These are phyloP conservation scores for Cabera pusaria DNA, from an alignment of 2,888 invertebrate species.

Conservation along the genomic window DNA sequence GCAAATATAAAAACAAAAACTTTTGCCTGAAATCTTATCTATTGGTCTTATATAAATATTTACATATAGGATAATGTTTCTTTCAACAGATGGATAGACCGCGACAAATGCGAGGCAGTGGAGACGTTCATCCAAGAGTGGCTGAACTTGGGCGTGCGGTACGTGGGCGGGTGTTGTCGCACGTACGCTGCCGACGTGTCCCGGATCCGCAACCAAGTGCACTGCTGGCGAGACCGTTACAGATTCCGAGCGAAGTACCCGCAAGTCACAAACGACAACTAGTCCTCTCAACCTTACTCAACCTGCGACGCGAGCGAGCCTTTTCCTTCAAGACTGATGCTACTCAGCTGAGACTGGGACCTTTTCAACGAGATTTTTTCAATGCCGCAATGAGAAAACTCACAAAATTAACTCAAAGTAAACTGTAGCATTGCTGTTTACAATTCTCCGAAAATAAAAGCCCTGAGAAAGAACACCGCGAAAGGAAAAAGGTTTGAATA, in stretches of 20 bases:
- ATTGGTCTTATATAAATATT: no score
- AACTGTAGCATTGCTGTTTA: no score
- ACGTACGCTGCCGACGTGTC: slow-evolving; percentile 92
- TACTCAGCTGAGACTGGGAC: slow-evolving; percentile 26
- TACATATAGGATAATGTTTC: slow-evolving; percentile 2
- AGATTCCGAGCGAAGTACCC: slow-evolving; percentile 58
- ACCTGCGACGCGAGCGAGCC: no score
- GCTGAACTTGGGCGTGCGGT: slow-evolving; percentile 91
- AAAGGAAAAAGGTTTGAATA: slow-evolving; percentile 19
- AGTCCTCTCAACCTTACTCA: slow-evolving; percentile 27
- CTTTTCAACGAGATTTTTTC: no score
- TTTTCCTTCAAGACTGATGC: slow-evolving; percentile 23
- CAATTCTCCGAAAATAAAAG: no score
- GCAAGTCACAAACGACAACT: no score
- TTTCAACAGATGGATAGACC: slow-evolving; percentile 88
- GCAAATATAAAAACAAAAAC: no score
- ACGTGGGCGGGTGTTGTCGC: slow-evolving; percentile 96
- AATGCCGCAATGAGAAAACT: no score
- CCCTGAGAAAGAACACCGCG: slow-evolving; percentile 1
- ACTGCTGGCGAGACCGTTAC: slow-evolving; percentile 72
- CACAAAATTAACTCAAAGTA: no score
- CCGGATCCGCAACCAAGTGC: slow-evolving; percentile 86
- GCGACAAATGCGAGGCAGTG: slow-evolving; percentile 87
- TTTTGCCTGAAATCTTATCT: no score
- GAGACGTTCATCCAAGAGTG: slow-evolving; percentile 90